Evolutionary conservation across 2,113 vertebrate genomes (phyloP), one percentile per base, ranked within the genome.

Genomic region (Lanius ludovicianus): DNA sequence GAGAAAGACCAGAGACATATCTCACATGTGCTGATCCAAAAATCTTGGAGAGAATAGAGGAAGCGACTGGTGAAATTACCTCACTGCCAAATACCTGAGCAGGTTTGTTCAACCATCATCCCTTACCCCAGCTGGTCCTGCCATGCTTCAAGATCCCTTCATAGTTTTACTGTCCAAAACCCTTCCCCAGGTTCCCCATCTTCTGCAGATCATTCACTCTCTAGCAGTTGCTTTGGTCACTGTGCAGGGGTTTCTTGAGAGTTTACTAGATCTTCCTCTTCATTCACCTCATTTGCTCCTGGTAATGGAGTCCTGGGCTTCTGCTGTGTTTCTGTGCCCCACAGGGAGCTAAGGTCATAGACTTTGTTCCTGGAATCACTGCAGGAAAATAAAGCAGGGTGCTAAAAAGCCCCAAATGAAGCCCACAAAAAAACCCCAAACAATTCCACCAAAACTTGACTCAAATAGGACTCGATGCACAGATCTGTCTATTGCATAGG

Each of bases 351-450:
- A 96, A 68, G 56, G 46, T 89, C 84, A 93, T 20, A 89, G 42
- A 84, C 82, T 83, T 86, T 86, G 50, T 76, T 95, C 73, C 49
- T 94, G 74, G 50, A 97, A 97, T 87, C 59, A n/a, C 24, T 78
- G 74, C 59, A 79, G 70, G 88, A 95, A 93, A 96, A 80, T 27
- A 30, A 6, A 96, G 67, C 71, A 90, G 46, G 56, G 81, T 93
- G 88, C 82, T 90, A 84, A 89, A 95, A 90, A 88, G 9, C 7
- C 57, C 50, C 57, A 74, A 91, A 87, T 60, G 39, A 92, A 93
- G 71, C 20, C 91, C 37, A 53, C 19, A 52, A 47, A 62, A 46
- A 30, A 3, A 0, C 5, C 3, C 12, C 31, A 11, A 62, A 55
- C 18, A 76, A 74, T 31, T 67, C 27, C 56, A 81, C 8, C 17